phyloP scores from a whole-genome alignment of 2,113 vertebrate genomes.

The Zosterops pallidus region DNA sequence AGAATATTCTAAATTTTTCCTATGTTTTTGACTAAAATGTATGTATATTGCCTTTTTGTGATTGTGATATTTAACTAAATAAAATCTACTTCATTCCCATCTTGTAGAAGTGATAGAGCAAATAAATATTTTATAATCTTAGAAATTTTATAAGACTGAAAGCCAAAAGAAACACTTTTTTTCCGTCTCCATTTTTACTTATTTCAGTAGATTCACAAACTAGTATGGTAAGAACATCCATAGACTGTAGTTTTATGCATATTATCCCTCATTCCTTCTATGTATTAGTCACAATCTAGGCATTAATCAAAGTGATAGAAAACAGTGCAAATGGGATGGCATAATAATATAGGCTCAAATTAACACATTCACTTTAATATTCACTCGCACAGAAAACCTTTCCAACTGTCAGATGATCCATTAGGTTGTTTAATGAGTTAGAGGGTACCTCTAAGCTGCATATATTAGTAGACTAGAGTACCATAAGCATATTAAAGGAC shows the following conservation, averaged over 20 bases:
- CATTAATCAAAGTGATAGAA: conserved; percentile 50
- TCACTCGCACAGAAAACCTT: background rate
- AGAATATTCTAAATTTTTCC: background rate
- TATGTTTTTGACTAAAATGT: background rate
- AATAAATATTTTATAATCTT: background rate
- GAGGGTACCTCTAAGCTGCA: background rate
- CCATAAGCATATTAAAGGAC: background rate
- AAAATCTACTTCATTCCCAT: background rate
- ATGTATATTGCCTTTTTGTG: background rate
- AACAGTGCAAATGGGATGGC: conserved; percentile 36
- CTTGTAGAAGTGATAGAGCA: background rate
- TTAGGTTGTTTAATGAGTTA: conserved; percentile 26
- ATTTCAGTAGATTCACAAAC: background rate
- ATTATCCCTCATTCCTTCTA: background rate
- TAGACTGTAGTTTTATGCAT: background rate
- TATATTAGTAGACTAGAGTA: background rate
- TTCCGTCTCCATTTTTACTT: background rate
- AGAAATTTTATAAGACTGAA: background rate
- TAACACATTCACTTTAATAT: conserved; percentile 32
- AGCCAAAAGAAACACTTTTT: background rate
- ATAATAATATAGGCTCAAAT: conserved; percentile 14
- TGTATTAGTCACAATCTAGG: background rate
- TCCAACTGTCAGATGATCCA: conserved; percentile 37
- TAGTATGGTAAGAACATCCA: background rate
- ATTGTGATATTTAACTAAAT: background rate